phyloP scores from a whole-genome alignment of 2,797 vertebrate genomes.

The Crenuchus spilurus region DNA sequence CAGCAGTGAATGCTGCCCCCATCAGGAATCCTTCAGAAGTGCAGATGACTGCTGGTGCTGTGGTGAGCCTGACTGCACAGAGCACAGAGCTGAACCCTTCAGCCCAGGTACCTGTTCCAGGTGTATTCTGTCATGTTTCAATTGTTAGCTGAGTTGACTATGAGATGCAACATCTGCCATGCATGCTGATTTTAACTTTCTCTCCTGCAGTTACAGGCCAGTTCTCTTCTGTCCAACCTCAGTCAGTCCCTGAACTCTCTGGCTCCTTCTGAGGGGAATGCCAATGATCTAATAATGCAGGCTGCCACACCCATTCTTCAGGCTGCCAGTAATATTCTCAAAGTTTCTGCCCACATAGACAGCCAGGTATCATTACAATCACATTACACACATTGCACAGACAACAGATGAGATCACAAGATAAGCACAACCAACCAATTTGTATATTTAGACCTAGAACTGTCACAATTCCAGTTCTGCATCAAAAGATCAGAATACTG shows the following conservation, averaged over 20 bases:
- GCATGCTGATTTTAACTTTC: slow-evolving; percentile 2
- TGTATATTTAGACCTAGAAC: too few species aligned
- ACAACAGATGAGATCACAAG: too few species aligned
- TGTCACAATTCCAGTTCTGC: too few species aligned
- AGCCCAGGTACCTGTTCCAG: slow-evolving; percentile 80
- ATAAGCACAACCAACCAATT: too few species aligned
- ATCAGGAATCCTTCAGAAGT: slow-evolving; percentile 78
- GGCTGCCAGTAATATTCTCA: slow-evolving; percentile 85
- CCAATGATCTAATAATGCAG: slow-evolving; percentile 66
- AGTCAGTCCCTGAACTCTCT: slow-evolving; percentile 80
- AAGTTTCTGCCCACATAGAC: slow-evolving; percentile 74
- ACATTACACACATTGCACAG: too few species aligned
- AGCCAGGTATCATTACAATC: too few species aligned
- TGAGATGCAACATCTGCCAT: not conserved
- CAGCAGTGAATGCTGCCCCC: slow-evolving; percentile 67
- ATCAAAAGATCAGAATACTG: too few species aligned
- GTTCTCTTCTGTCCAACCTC: slow-evolving; percentile 77
- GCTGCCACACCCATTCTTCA: slow-evolving; percentile 81
- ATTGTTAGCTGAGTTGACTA: not conserved
- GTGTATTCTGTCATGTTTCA: not conserved
- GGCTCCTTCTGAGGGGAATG: slow-evolving; percentile 49
- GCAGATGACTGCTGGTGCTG: slow-evolving; percentile 80
- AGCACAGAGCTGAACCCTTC: slow-evolving; percentile 82
- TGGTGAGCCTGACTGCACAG: slow-evolving; percentile 82
- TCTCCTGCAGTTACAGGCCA: slow-evolving; percentile 79